A percentile compares a stretch with the other conserved stretches of the same genome.
phyloP scores from a whole-genome alignment of 2,113 vertebrate species.

The Xenopus laevis region DNA sequence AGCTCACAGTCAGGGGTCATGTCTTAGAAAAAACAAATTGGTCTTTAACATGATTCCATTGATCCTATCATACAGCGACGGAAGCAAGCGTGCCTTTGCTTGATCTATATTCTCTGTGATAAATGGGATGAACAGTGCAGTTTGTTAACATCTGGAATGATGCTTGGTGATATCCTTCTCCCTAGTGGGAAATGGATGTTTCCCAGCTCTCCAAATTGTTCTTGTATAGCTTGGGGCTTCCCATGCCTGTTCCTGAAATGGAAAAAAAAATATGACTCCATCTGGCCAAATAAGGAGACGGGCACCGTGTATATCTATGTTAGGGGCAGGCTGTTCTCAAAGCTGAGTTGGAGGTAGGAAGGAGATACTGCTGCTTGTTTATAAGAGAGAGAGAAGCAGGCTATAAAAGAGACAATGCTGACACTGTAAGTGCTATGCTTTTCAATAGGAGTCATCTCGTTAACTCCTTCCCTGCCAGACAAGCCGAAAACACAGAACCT shows the following conservation, averaged over 20 bases:
- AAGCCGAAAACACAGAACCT: too few relatives aligned
- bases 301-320: slow-evolving; percentile 34
- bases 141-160: slow-evolving; percentile 26
- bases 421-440: too few relatives aligned
- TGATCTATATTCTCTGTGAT: neutral
- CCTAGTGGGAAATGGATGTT: slow-evolving; percentile 29
- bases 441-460: too few relatives aligned
- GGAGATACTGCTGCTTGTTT: slow-evolving; percentile 23
- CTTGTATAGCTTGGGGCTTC: fast-evolving
- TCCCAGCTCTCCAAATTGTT: slow-evolving; percentile 45
- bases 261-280: slow-evolving; percentile 32
- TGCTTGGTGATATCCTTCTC: slow-evolving; percentile 23
- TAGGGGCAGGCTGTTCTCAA: slow-evolving; percentile 22
- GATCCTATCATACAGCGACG: too few relatives aligned
- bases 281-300: slow-evolving; percentile 59
- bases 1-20: too few relatives aligned
- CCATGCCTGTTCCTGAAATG: slow-evolving; percentile 44
- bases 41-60: too few relatives aligned
- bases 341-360: slow-evolving; percentile 32
- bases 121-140: neutral
- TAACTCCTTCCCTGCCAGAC: too few relatives aligned
- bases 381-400: neutral
- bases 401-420: too few relatives aligned
- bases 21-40: too few relatives aligned
- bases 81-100: too few relatives aligned